A percentile compares a stretch with the other conserved stretches of the same genome.
Evolutionary conservation across 2,113 vertebrate genomes (phyloP).

Genomic region (Pelvicachromis taeniatus): DNA sequence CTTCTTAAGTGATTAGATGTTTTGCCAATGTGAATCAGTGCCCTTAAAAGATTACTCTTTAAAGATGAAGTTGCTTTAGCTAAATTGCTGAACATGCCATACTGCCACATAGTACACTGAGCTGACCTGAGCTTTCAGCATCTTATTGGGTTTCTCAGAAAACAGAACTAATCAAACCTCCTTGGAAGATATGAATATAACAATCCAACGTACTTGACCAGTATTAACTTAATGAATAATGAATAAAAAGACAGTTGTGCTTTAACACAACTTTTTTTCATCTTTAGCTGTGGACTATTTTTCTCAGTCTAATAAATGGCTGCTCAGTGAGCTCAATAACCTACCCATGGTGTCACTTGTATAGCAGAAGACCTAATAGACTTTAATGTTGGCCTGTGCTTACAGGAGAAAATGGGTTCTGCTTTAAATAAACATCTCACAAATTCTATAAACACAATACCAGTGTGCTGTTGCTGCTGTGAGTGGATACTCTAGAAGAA

Average conservation of each 20-base stretch:
- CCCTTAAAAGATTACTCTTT: background rate
- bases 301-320: conserved; percentile 5
- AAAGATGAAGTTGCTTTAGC: background rate
- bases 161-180: background rate
- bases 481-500: background rate
- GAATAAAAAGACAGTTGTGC: background rate
- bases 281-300: background rate
- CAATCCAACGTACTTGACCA: background rate
- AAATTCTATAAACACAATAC: background rate
- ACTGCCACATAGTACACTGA: background rate
- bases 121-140: background rate
- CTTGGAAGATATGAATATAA: background rate
- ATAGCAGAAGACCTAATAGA: conserved; percentile 31
- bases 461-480: background rate
- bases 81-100: background rate
- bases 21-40: background rate
- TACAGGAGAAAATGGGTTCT: background rate
- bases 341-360: background rate
- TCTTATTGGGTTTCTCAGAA: background rate
- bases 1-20: background rate
- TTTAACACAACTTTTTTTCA: background rate
- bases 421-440: background rate
- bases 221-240: background rate
- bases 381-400: background rate
- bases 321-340: conserved; percentile 4